These are phyloP conservation scores for Dermochelys coriacea DNA, from an alignment of 2,797 vertebrate genomes.

Conservation along the genomic window DNA sequence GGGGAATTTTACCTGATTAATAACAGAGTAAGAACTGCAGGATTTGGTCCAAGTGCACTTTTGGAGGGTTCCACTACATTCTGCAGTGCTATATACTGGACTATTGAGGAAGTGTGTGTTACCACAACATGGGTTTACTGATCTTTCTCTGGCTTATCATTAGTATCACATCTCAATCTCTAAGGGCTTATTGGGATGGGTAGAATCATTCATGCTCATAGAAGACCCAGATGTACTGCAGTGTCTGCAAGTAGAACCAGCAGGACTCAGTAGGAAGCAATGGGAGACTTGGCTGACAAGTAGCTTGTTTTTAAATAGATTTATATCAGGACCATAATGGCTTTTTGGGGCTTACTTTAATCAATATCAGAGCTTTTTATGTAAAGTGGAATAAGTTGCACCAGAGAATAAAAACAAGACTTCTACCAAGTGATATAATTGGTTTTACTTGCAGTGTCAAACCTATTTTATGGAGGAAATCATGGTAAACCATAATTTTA, in stretches of 20 bases:
- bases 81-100: background rate
- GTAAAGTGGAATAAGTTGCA: background rate
- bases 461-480: conserved; percentile 1
- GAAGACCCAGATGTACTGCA: background rate
- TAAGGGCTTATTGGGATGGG: background rate
- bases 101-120: background rate
- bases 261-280: accelerated
- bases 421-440: background rate
- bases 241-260: background rate
- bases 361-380: background rate
- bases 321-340: background rate
- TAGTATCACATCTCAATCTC: background rate
- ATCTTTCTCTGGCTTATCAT: background rate
- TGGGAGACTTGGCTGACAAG: background rate
- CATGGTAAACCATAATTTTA: conserved; percentile 25
- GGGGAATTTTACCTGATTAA: accelerated
- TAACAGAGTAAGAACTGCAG: background rate
- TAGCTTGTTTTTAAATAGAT: background rate
- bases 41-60: background rate
- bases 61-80: background rate
- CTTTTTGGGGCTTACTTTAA: conserved; percentile 18
- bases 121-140: background rate
- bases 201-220: background rate
- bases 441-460: conserved; percentile 26
- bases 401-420: conserved; percentile 21